Percentiles rank a stretch among this genome's conserved stretches.
Conservation (phyloP, 2,113 vertebrate genomes). For the Leiothrix lutea region DNA sequence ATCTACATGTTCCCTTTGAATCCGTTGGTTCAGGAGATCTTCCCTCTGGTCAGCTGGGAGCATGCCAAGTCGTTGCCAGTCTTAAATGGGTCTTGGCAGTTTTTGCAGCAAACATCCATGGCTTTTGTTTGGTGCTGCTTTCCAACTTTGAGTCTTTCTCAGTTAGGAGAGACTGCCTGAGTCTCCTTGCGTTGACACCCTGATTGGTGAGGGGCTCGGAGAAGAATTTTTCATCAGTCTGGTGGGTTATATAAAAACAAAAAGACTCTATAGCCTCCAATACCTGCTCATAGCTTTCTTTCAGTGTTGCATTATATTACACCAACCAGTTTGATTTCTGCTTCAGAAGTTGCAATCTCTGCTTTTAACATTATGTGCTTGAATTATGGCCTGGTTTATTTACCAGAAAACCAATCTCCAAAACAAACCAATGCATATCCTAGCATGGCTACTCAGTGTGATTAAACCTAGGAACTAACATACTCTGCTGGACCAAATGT, state of each 20-base stretch:
- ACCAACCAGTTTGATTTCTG: not conserved
- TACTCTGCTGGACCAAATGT: constrained; percentile 14
- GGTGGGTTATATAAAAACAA: not conserved
- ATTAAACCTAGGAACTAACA: constrained; percentile 7
- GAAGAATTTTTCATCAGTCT: not conserved
- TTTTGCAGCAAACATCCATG: not conserved
- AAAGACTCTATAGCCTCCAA: not conserved
- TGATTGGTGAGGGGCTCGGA: not conserved
- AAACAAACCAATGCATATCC: not conserved
- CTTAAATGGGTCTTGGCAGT: not conserved
- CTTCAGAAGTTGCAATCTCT: not conserved
- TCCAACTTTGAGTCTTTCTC: not conserved
- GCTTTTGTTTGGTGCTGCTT: not conserved
- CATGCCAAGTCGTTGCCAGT: not conserved
- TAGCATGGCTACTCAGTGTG: not conserved
- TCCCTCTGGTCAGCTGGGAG: constrained; percentile 20
- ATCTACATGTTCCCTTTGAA: not conserved
- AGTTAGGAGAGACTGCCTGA: not conserved
- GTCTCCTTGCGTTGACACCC: not conserved
- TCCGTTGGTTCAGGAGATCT: constrained; percentile 23
- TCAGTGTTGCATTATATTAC: not conserved
- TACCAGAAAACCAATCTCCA: not conserved
- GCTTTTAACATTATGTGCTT: not conserved
- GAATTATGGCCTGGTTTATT: not conserved
- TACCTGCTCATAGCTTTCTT: not conserved